Percentiles rank a stretch among this genome's conserved stretches.
Conservation (phyloP, 2,113 vertebrate species). For the Speoplatyrhinus poulsoni region DNA sequence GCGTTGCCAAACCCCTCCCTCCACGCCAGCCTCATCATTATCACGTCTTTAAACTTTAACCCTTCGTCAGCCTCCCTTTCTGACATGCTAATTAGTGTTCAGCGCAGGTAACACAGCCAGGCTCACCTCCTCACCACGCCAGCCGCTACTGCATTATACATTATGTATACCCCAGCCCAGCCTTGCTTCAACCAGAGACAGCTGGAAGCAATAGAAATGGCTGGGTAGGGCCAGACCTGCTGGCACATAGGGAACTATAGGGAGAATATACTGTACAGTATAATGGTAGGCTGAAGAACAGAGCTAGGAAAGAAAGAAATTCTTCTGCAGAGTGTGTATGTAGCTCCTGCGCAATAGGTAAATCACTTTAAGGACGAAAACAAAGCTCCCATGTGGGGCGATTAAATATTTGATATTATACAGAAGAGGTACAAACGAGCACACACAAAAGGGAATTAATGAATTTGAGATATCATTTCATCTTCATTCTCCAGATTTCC, state of each 20-base stretch:
- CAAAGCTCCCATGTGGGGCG: conserved; percentile 30
- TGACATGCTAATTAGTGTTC: conserved; percentile 72
- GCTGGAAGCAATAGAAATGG: conserved; percentile 17
- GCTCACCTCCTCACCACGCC: conserved; percentile 51
- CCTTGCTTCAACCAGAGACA: conserved; percentile 34
- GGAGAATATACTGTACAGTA: not conserved
- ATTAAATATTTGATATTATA: conserved; percentile 41
- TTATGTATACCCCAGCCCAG: conserved; percentile 21
- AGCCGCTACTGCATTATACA: conserved; percentile 65
- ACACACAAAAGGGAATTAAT: conserved; percentile 37
- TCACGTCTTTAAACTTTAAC: conserved; percentile 77
- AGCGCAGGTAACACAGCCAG: conserved; percentile 69
- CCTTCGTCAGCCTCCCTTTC: conserved; percentile 68
- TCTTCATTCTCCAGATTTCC: conserved; percentile 59
- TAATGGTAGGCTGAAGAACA: not conserved
- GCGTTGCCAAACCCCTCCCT: conserved; percentile 50
- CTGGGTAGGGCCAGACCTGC: conserved; percentile 13
- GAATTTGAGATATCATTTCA: conserved; percentile 56
- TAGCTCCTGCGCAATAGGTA: not conserved
- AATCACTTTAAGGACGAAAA: conserved; percentile 29
- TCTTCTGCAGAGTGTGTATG: not conserved
- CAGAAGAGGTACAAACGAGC: conserved; percentile 32
- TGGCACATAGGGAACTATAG: not conserved
- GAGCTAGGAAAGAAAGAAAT: conserved; percentile 1
- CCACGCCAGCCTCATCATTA: conserved; percentile 74